Evolutionary conservation across 1,140 invertebrate species (phyloP).

Genomic region (Reticulitermes speratus): DNA sequence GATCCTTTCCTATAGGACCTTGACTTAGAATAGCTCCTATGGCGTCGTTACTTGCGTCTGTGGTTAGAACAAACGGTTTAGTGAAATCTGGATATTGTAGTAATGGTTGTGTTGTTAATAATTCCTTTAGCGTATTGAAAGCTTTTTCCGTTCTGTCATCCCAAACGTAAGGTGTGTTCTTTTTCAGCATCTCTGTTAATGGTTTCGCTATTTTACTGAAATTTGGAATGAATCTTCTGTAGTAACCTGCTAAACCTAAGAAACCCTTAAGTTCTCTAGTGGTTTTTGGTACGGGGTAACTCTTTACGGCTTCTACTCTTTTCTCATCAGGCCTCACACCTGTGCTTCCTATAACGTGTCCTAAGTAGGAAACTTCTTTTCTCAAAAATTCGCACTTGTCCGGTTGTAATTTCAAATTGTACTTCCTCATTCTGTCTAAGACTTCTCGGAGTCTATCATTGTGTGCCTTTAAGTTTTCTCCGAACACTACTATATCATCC

Average conservation of each 20-base stretch:
- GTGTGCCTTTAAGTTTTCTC: slow-evolving; percentile 43
- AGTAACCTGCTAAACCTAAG: slow-evolving; percentile 47
- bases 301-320: slow-evolving; percentile 45
- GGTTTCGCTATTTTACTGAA: slow-evolving; percentile 44
- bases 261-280: slow-evolving; percentile 47
- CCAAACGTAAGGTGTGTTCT: slow-evolving; percentile 42
- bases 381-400: slow-evolving; percentile 51
- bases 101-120: neutral
- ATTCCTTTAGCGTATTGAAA: slow-evolving; percentile 40
- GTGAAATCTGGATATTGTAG: slow-evolving; percentile 29
- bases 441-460: slow-evolving; percentile 41
- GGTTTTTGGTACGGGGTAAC: slow-evolving; percentile 47
- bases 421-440: slow-evolving; percentile 43
- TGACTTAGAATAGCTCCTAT: slow-evolving; percentile 36
- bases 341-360: slow-evolving; percentile 45
- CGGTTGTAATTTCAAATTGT: slow-evolving; percentile 49
- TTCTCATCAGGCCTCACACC: slow-evolving; percentile 48
- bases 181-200: slow-evolving; percentile 44
- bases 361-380: slow-evolving; percentile 48
- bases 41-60: slow-evolving; percentile 30
- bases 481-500: slow-evolving; percentile 49
- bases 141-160: slow-evolving; percentile 37
- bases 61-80: slow-evolving; percentile 19
- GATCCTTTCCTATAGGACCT: slow-evolving; percentile 33
- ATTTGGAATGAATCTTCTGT: slow-evolving; percentile 42